Base-by-base conservation (phyloP, 2,113 vertebrate genomes). In the Prolemur simus region DNA sequence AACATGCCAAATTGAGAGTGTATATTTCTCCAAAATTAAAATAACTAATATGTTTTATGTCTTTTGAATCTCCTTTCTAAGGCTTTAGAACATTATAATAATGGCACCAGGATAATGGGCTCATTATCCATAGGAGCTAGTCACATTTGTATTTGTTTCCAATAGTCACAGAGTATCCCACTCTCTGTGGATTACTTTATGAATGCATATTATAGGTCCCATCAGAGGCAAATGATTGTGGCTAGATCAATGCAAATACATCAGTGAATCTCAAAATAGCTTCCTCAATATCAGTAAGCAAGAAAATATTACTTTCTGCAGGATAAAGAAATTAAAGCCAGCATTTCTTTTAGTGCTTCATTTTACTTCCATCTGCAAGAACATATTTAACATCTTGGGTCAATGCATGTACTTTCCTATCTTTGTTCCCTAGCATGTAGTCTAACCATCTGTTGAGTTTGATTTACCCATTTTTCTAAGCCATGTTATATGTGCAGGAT, bases 401-500 rank as follows among this genome's bases (percentile, higher is more conserved):
- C 37, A 78, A 42, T 64, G 17, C 1, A 15, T 52, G 8, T 0
- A 49, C 87, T 88, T 87, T 76, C 3, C 14, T 84, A 56, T 74
- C 6, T 78, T 87, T 71, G 8, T 37, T 94, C 13, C 47, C 27
- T 25, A 76, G 25, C 17, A 47, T 25, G 25, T 18, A 54, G 29
- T 47, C 37, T 73, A 82, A 63, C 25, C 85, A 89, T 39, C 63
- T 89, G 32, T 18, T 64, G 13, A 74, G 27, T 45, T 58, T 96
- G 54, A 86, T 34, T 95, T 47, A 69, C 17, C 9, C 9, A 39
- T 95, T 93, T 94, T 94, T 77, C 74, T 78, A 94, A 63, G 9
- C 32, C 29, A 0, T 56, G 20, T 64, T 71, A 39, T 21, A 71
- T 27, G 34, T 83, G 20, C 64, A 73, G 6, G 9, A 32, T 20